A percentile compares a stretch with the other conserved stretches of the same genome.
Evolutionary conservation across 1,140 invertebrate species (phyloP).

Genomic region (Oedothorax gibbosus): DNA sequence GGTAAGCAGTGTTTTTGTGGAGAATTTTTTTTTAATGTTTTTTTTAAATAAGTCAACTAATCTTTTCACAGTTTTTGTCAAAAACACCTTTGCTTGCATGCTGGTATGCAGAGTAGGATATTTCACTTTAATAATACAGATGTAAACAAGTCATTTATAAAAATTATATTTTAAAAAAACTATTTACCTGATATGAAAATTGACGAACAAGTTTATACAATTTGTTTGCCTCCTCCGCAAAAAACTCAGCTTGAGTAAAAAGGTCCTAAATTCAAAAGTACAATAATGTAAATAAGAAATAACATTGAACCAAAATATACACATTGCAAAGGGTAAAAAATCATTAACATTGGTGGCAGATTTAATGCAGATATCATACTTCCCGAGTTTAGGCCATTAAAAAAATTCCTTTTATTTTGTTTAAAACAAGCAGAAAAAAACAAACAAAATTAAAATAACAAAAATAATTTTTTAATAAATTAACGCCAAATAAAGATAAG

Average conservation of each 20-base stretch:
- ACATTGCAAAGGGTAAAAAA: neutral
- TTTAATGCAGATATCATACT: too few relatives aligned
- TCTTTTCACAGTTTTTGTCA: too few relatives aligned
- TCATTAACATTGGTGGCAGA: neutral
- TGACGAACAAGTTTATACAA: conserved; percentile 98
- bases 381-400: too few relatives aligned
- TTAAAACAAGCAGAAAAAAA: neutral
- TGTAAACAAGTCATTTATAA: too few relatives aligned
- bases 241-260: conserved; percentile 99
- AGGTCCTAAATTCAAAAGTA: conserved; percentile 75
- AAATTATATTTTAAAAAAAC: neutral
- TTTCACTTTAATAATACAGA: too few relatives aligned
- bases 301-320: neutral
- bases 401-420: neutral
- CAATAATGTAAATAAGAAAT: neutral
- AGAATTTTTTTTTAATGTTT: neutral
- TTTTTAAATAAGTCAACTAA: neutral
- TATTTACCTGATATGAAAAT: conserved; percentile 95
- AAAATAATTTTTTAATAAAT: neutral
- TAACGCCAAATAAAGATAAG: too few relatives aligned
- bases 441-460: neutral
- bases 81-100: too few relatives aligned
- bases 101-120: too few relatives aligned
- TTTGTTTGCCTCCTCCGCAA: conserved; percentile 99
- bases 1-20: neutral